Evolutionary conservation across 2,797 vertebrate genomes (phyloP).

Genomic region (Amblyraja radiata): DNA sequence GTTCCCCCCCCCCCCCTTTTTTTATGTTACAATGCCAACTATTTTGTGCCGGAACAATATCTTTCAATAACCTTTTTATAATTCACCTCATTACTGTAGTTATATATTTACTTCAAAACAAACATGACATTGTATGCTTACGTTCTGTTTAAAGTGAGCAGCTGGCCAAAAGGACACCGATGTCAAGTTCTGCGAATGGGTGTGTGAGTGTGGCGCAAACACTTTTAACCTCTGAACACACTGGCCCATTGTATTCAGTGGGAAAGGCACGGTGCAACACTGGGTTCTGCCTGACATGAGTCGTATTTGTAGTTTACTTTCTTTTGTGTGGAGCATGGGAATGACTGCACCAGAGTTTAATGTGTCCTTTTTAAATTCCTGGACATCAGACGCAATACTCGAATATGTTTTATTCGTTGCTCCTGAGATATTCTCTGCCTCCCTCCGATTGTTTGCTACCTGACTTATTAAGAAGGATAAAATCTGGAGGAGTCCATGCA

Average conservation of each 20-base stretch:
- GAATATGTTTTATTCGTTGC: background rate
- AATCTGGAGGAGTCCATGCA: background rate
- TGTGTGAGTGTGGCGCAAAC: slow-evolving; percentile 21
- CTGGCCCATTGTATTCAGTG: slow-evolving; percentile 24
- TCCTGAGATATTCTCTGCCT: background rate
- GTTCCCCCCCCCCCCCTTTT: background rate
- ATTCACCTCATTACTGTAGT: slow-evolving; percentile 31
- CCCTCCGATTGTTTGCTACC: background rate
- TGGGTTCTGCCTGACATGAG: slow-evolving; percentile 9
- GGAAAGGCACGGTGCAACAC: background rate
- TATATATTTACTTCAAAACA: slow-evolving; percentile 38
- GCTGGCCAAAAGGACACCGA: slow-evolving; percentile 28
- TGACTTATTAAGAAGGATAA: background rate
- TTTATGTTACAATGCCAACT: slow-evolving; percentile 6
- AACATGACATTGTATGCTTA: slow-evolving; percentile 33
- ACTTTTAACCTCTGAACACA: background rate
- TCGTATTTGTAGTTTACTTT: slow-evolving; percentile 23
- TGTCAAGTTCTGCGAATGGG: slow-evolving; percentile 31
- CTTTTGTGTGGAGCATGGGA: slow-evolving; percentile 25
- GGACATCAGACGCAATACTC: background rate
- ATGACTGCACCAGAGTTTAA: background rate
- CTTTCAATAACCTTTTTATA: slow-evolving; percentile 34
- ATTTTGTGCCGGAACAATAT: slow-evolving; percentile 9
- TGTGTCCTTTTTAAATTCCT: slow-evolving; percentile 18
- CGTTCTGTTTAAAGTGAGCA: slow-evolving; percentile 29